These are phyloP conservation scores for Tenthredo scrophulariae DNA, from an alignment of 2,888 invertebrate genomes.

Conservation along the genomic window DNA sequence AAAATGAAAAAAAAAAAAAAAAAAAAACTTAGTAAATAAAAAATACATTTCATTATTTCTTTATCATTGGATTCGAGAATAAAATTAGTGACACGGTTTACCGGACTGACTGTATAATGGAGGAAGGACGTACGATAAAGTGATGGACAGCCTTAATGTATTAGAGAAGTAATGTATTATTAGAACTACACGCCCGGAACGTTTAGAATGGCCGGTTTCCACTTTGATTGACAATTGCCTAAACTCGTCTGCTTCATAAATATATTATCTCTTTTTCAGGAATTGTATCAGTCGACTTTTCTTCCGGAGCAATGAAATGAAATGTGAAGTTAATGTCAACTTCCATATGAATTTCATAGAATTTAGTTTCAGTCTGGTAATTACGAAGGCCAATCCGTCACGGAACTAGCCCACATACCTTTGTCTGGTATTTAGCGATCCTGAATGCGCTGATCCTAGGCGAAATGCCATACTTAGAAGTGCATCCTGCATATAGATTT, in stretches of 20 bases:
- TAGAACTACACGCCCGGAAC: neutral
- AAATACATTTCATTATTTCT: neutral
- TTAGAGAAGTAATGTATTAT: neutral
- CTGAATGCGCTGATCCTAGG: slow-evolving; percentile 15
- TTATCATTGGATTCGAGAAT: neutral
- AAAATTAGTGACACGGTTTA: neutral
- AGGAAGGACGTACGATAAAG: neutral
- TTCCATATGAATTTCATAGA: neutral
- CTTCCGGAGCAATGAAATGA: neutral
- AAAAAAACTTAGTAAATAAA: too few relatives aligned
- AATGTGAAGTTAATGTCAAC: neutral
- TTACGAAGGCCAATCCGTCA: neutral
- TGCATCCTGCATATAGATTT: slow-evolving; percentile 5
- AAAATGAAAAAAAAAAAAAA: neutral
- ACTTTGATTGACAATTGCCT: neutral
- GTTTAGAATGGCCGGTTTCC: neutral
- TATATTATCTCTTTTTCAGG: neutral
- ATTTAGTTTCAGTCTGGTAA: neutral
- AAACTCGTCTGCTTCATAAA: neutral
- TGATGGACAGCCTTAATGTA: neutral
- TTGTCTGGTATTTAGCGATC: slow-evolving; percentile 6
- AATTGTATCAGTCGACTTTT: neutral
- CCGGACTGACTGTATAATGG: neutral
- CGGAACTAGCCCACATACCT: neutral
- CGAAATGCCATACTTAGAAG: slow-evolving; percentile 28